Conservation (phyloP, 1,140 invertebrate species). For the Drusus annulatus region DNA sequence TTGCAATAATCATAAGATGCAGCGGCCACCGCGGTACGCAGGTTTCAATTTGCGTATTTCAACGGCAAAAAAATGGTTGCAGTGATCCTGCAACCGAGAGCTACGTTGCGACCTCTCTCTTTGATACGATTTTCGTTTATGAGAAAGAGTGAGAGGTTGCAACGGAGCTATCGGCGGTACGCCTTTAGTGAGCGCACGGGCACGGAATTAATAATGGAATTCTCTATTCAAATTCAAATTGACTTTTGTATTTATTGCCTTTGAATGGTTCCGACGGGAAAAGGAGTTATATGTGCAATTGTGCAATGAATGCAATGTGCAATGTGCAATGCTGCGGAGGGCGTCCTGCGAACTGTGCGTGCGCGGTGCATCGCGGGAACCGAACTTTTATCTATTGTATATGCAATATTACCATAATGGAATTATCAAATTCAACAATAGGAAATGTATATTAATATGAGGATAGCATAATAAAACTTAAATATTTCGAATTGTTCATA, state of each 20-base stretch:
- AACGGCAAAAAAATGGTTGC: slow-evolving; percentile 31
- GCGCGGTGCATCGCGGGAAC: slow-evolving; percentile 8
- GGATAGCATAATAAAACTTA: no score
- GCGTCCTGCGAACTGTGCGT: slow-evolving; percentile 3
- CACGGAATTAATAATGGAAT: slow-evolving; percentile 56
- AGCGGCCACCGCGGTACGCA: slow-evolving; percentile 32
- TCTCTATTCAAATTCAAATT: slow-evolving; percentile 57
- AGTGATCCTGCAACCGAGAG: no score
- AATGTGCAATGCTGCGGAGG: not conserved
- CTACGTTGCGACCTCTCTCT: no score
- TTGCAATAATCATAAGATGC: slow-evolving; percentile 34
- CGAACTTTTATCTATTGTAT: not conserved
- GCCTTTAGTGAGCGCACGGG: slow-evolving; percentile 43
- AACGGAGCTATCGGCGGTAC: not conserved
- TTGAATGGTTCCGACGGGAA: slow-evolving; percentile 44
- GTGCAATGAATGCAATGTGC: no score
- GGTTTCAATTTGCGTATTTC: slow-evolving; percentile 51
- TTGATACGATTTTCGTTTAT: no score
- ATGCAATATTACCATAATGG: no score
- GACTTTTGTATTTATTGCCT: slow-evolving; percentile 57
- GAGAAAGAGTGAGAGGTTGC: no score
- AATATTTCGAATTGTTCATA: no score
- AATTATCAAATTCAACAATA: no score
- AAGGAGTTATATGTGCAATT: slow-evolving; percentile 10
- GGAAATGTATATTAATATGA: no score